Evolutionary conservation across 1,140 invertebrate species (phyloP).

Genomic region (Aphaenogaster ashmeadi): DNA sequence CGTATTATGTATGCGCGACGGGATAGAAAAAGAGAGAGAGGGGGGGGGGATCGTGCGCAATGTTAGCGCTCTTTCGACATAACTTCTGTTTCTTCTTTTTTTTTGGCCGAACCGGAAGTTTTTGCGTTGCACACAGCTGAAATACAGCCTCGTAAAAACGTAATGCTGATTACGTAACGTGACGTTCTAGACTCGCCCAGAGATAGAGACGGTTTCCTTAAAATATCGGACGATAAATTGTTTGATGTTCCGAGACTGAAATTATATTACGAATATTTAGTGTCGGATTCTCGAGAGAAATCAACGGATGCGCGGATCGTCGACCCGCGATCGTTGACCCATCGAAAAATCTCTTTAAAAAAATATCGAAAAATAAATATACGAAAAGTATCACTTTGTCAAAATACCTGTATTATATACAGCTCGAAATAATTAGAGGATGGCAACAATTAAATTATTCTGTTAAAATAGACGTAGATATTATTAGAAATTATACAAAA

Average conservation of each 20-base stretch:
- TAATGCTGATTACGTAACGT: conserved; percentile 27
- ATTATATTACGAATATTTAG: conserved; percentile 1
- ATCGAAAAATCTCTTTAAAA: neutral
- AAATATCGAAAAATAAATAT: neutral
- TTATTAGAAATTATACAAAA: neutral
- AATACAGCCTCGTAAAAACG: conserved; percentile 41
- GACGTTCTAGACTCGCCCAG: neutral
- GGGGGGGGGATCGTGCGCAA: neutral
- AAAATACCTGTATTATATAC: neutral
- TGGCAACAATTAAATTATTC: neutral
- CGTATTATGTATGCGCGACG: conserved; percentile 30
- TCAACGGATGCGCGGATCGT: neutral
- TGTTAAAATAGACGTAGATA: neutral
- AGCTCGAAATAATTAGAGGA: neutral
- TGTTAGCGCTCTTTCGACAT: conserved; percentile 18
- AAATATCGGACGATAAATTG: neutral
- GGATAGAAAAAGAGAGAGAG: neutral
- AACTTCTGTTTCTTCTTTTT: neutral
- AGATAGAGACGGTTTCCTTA: neutral
- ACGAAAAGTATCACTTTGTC: neutral
- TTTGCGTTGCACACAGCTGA: conserved; percentile 10
- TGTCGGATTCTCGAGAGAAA: neutral
- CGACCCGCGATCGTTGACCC: neutral
- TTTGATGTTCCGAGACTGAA: neutral
- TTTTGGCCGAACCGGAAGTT: conserved; percentile 47